Evolutionary conservation across 1,140 invertebrate species (phyloP), one percentile per base, ranked within the genome.

Genomic region (Pachyrhynchus sulphureomaculatus): DNA sequence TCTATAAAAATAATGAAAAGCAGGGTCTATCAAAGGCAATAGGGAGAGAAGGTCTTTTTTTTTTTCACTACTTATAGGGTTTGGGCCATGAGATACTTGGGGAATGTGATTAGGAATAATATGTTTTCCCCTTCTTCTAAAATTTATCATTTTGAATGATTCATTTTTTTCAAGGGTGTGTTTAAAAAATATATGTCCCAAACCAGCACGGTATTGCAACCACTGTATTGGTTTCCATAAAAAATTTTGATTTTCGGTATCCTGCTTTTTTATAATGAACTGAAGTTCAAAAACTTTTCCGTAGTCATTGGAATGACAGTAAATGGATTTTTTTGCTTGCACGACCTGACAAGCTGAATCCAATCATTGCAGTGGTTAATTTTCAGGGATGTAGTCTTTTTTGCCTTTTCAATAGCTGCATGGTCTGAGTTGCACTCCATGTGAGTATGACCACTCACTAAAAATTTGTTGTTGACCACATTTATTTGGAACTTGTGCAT

Each of bases 391-490:
- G 20, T 33, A 44, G 18, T 44, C 32, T 62, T 62, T 18, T 57
- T 57, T 36, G 24, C 34, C 47, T 48, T 62, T 37, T 54, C 39
- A 41, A 62, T 54, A 4, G 54, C 20, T 21, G 49, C 44, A 29
- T 62, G 49, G 29, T 54, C 59, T 62, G 10, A 9, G 6, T 37
- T 49, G 17, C 59, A 54, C 41, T 62, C 59, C 32, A 62, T 54
- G 23, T 47, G 49, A 2, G 49, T 62, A 36, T 62, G 49, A 12
- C 49, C 36, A n/a, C 26, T 24, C 23, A 62, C 12, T 32, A 54
- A 44, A 37, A 37, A 60, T 10, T 54, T 54, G 36, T 67, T 62
- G 8, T 68, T 51, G 29, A 65, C 52, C 15, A 59, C 37, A 37
- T 57, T 54, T 12, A 65, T 48, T 18, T 37, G 13, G 41, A 15